These are phyloP conservation scores for Zaprionus tsacasi DNA, from an alignment of 1,140 invertebrate genomes.

Conservation along the genomic window DNA sequence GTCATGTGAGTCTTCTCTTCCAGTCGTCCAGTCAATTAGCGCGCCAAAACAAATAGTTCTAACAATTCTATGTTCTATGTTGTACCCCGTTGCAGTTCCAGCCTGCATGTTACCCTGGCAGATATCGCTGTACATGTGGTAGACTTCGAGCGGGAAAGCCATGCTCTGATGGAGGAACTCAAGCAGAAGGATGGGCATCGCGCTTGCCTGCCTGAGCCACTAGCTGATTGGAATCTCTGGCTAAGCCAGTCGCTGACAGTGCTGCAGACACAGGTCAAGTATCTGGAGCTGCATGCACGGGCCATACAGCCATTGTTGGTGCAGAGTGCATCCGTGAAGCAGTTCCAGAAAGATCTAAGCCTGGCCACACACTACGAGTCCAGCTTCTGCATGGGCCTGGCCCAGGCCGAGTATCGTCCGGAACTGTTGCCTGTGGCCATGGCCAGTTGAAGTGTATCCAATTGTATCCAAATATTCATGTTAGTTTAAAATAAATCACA, in stretches of 20 bases:
- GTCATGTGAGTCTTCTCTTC: slow-evolving; percentile 33
- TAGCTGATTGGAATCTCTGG: slow-evolving; percentile 28
- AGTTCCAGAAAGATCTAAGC: slow-evolving; percentile 28
- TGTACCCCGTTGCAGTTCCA: slow-evolving; percentile 20
- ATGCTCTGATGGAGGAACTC: slow-evolving; percentile 1
- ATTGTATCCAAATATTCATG: background rate
- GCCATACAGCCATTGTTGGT: slow-evolving; percentile 13
- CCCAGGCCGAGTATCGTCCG: slow-evolving; percentile 8
- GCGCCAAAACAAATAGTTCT: background rate
- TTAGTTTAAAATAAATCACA: slow-evolving; percentile 3
- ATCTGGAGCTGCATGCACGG: slow-evolving; percentile 32
- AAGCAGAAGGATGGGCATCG: background rate
- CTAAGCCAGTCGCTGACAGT: slow-evolving; percentile 22
- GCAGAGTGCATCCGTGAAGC: slow-evolving; percentile 23
- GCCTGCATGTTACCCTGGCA: background rate
- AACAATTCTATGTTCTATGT: background rate
- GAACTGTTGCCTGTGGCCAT: background rate
- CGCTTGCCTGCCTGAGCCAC: background rate
- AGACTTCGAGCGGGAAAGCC: slow-evolving; percentile 20
- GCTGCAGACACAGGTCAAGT: slow-evolving; percentile 45
- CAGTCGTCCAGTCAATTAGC: background rate
- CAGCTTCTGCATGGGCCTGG: slow-evolving; percentile 24
- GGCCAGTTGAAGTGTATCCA: background rate
- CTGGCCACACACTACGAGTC: slow-evolving; percentile 21
- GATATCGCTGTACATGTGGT: slow-evolving; percentile 14